Base-by-base conservation (phyloP, 2,888 invertebrate genomes). In the Platerodrilus igneus region DNA sequence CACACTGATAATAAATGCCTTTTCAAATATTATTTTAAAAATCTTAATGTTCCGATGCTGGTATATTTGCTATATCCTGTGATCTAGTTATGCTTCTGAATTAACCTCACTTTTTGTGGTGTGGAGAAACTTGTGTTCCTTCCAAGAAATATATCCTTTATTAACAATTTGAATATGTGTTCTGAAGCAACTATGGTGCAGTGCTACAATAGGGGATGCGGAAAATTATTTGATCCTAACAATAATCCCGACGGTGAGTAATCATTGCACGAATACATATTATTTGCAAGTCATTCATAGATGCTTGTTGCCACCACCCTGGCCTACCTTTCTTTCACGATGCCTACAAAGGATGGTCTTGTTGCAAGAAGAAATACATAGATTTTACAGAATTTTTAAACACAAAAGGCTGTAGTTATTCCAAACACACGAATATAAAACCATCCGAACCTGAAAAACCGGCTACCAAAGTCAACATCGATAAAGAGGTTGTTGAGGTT, bases 311-410 rank as follows among this genome's bases (percentile, higher is more conserved):
- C 32, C 86, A 86, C 70, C 99, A 99, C 69, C 91, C 96, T 8
- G 97, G 96, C 0, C 72, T 73, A 13, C 97, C 97, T 0, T 81
- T 89, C 33, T 99, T 99, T 64, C 99, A 99, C 60, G 99, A 99
- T 69, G 97, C 94, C 0, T 92, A 97, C 64, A 99, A 99, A 70
- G 91, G 91, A 6, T 99, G 99, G 99, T 86, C 91, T 0, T 99
- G 99, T 64, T 99, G 99, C 65, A 90, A 89, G 48, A 95, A 93
- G 64, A 93, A 93, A 68, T 89, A 88, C 59, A 91, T 88, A 2
- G 95, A 99, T 66, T 99, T 99, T 62, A 93, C 95, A 0, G 94
- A 95, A 65, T 99, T 97, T 67, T 74, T 99, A 0, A 93, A 88
- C 60, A 89, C 89, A 37, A 88, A 89, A 63, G 95, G 97, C 0